phyloP scores from a whole-genome alignment of 2,113 vertebrate genomes.

The Mus pahari region DNA sequence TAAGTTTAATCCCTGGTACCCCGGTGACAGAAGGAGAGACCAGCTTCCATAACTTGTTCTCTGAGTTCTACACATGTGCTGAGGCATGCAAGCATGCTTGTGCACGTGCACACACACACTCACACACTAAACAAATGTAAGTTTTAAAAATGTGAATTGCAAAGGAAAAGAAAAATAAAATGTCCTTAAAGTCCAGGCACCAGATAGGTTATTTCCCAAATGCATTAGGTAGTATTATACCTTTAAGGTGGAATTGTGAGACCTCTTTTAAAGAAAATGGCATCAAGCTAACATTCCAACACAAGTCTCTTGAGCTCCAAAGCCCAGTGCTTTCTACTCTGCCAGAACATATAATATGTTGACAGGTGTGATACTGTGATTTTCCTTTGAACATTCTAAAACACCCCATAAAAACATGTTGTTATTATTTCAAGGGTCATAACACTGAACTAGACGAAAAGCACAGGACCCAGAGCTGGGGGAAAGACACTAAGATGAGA shows the following conservation, averaged over 20 bases:
- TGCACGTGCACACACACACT: no score
- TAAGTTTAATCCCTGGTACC: background rate
- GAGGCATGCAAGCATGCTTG: background rate
- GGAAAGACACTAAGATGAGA: background rate
- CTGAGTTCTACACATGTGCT: no score
- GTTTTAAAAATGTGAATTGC: background rate
- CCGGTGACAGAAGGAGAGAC: background rate
- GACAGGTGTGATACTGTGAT: background rate
- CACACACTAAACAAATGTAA: background rate
- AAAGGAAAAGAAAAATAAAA: constrained; percentile 4
- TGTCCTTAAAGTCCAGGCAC: background rate
- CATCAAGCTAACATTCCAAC: background rate
- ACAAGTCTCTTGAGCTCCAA: background rate
- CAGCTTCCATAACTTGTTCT: background rate
- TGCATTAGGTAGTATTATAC: background rate
- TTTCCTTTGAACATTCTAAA: constrained; percentile 24
- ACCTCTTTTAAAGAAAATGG: background rate
- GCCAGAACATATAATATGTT: background rate
- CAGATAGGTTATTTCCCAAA: background rate
- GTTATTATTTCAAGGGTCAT: constrained; percentile 1
- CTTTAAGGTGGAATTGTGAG: background rate
- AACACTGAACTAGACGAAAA: background rate
- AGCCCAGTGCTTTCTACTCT: background rate
- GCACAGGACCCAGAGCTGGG: background rate
- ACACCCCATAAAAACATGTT: background rate